Base-by-base conservation (phyloP, 2,797 vertebrate genomes). In the Enteromius mattozi region DNA sequence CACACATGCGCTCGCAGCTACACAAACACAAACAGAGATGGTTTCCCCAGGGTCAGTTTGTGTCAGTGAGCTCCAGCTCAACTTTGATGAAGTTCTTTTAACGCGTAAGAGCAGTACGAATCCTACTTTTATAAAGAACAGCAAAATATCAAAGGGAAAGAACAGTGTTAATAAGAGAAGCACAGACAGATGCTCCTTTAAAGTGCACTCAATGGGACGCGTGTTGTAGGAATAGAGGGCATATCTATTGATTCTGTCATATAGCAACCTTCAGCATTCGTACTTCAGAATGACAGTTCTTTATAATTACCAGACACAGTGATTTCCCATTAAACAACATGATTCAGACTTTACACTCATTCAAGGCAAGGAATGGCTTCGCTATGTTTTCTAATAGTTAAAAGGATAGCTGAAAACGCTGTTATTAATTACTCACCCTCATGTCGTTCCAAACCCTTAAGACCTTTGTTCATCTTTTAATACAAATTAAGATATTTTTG, bases 41-140 rank as follows among this genome's bases (percentile, higher is more conserved):
- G 10, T 47, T 79, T 71, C 42, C 33, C 66, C 3, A 61, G 66
- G 82, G 76, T 72, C 54, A 79, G 76, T 71, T 71, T 59, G 13
- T 19, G 19, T 84, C 35, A 59, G 21, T 78, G 24, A 84, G 40
- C 37, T 71, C 37, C 27, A 49, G 76, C 51, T 59, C 9, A 71
- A 84, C 66, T 79, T 63, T 79, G 14, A 71, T 35, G 63, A 80
- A 80, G 65, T 51, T 71, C 40, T 59, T 47, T 84, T 27, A 27
- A 42, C 30, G 8, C 8, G 9, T 61, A n/a, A 42, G 65, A 83
- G 63, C 16, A 0, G 16, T 30, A 30, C 17, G 1, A 65, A 65
- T 21, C 42, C 17, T 2, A 16, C 19, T 75, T 45, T 82, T 65
- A 75, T 65, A 47, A 70, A 79, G 51, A 78, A 47, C 7, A 35